A percentile compares a stretch with the other conserved stretches of the same genome.
Conservation (phyloP, 2,888 invertebrate genomes). For the Eristalis intricaria region DNA sequence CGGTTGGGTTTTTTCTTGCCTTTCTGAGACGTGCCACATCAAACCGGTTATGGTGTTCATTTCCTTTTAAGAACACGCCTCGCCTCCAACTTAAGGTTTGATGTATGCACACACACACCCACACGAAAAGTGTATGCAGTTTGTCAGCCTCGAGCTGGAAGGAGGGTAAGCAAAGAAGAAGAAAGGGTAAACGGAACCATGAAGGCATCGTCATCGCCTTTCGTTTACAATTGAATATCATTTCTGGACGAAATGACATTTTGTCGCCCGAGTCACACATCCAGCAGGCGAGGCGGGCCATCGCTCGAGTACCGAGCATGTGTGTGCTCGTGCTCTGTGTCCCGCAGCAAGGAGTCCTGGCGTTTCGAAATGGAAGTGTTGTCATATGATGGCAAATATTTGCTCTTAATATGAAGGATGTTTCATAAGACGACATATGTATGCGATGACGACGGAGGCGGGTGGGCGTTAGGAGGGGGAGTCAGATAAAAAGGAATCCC, state of each 20-base stretch:
- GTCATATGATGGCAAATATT: slow-evolving; percentile 69
- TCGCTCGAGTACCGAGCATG: not conserved
- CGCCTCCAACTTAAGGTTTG: not conserved
- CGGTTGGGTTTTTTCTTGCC: slow-evolving; percentile 7
- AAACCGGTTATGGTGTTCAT: slow-evolving; percentile 43
- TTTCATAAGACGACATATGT: slow-evolving; percentile 48
- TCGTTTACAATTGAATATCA: slow-evolving; percentile 72
- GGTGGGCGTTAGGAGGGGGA: not conserved
- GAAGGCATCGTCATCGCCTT: slow-evolving; percentile 61
- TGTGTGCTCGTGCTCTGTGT: not conserved
- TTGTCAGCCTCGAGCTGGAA: slow-evolving; percentile 35
- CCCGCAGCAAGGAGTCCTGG: slow-evolving; percentile 36
- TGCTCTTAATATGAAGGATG: slow-evolving; percentile 72
- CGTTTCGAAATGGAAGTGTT: slow-evolving; percentile 56
- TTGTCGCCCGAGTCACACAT: slow-evolving; percentile 70
- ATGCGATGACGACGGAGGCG: not conserved
- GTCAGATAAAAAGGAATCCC: slow-evolving; percentile 62
- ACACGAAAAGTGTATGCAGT: slow-evolving; percentile 26
- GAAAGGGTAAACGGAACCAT: slow-evolving; percentile 64
- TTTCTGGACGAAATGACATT: slow-evolving; percentile 70
- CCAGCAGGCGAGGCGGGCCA: slow-evolving; percentile 38
- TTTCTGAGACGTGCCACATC: slow-evolving; percentile 34
- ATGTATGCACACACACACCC: not conserved
- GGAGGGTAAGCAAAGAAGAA: slow-evolving; percentile 36
- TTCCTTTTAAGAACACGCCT: slow-evolving; percentile 54